phyloP scores from a whole-genome alignment of 2,888 invertebrate genomes.

The Gymnosoma rotundatum region DNA sequence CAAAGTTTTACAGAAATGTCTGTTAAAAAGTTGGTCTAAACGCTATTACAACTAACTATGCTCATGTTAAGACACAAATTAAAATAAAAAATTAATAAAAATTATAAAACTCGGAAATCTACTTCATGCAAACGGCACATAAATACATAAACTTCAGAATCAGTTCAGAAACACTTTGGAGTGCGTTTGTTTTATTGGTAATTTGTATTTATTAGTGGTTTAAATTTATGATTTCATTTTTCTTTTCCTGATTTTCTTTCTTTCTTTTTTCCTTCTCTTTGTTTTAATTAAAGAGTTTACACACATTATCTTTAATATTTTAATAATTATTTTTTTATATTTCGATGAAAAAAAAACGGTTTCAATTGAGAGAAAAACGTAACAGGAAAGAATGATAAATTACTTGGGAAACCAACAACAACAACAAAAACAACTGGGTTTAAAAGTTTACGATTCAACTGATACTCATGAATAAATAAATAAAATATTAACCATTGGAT shows the following conservation, averaged over 20 bases:
- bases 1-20: slow-evolving; percentile 74
- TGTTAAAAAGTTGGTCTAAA: slow-evolving; percentile 67
- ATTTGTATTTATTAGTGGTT: slow-evolving; percentile 46
- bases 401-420: slow-evolving; percentile 37
- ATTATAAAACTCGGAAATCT: neutral
- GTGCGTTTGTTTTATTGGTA: slow-evolving; percentile 37
- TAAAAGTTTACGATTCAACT: slow-evolving; percentile 3
- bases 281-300: slow-evolving; percentile 49
- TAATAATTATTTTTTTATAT: slow-evolving; percentile 19
- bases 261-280: neutral
- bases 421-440: neutral
- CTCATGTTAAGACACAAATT: slow-evolving; percentile 38
- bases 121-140: slow-evolving; percentile 41
- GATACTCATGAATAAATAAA: no score
- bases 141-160: slow-evolving; percentile 11
- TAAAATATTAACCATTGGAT: neutral
- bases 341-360: neutral
- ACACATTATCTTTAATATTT: slow-evolving; percentile 47
- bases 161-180: slow-evolving; percentile 21
- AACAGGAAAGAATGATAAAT: slow-evolving; percentile 45
- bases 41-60: slow-evolving; percentile 53
- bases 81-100: slow-evolving; percentile 11
- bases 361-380: neutral
- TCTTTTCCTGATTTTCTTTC: no score
- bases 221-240: slow-evolving; percentile 23